Evolutionary conservation across 2,888 invertebrate genomes (phyloP).

Genomic region (Parnassius apollo): DNA sequence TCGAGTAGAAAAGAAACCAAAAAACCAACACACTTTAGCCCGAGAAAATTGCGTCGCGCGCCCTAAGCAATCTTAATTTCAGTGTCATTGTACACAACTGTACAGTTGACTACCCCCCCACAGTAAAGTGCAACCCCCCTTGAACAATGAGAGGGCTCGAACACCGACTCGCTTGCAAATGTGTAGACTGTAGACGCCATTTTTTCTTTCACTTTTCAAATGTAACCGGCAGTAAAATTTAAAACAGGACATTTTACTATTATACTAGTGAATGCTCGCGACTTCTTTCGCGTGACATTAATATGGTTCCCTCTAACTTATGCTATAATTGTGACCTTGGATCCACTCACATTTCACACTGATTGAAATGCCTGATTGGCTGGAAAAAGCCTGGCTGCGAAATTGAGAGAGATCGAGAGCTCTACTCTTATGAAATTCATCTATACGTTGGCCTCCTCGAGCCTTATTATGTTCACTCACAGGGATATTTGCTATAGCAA

Average conservation of each 20-base stretch:
- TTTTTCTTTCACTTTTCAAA: constrained; percentile 10
- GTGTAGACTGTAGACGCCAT: constrained; percentile 20
- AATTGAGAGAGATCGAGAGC: too few species aligned
- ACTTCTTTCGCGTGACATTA: too few species aligned
- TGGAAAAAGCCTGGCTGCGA: too few species aligned
- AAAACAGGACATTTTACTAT: not conserved
- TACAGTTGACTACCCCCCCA: constrained; percentile 12
- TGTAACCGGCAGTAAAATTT: constrained; percentile 9
- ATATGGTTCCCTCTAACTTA: too few species aligned
- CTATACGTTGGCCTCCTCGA: too few species aligned
- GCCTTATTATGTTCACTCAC: too few species aligned
- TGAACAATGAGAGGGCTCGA: constrained; percentile 20
- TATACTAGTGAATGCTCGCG: not conserved
- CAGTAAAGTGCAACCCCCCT: constrained; percentile 7
- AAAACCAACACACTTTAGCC: constrained; percentile 20
- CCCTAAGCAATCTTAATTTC: constrained; percentile 27
- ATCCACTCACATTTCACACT: too few species aligned
- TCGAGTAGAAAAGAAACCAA: not conserved
- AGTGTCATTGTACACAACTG: constrained; percentile 19
- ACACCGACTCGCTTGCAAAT: constrained; percentile 10
- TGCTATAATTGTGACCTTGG: too few species aligned
- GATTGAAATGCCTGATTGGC: too few species aligned
- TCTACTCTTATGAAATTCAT: too few species aligned
- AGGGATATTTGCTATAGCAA: too few species aligned
- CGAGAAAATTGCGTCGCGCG: constrained; percentile 22